A percentile compares a stretch with the other conserved stretches of the same genome.
phyloP scores from a whole-genome alignment of 2,113 vertebrate genomes.

The Rhombomys opimus region DNA sequence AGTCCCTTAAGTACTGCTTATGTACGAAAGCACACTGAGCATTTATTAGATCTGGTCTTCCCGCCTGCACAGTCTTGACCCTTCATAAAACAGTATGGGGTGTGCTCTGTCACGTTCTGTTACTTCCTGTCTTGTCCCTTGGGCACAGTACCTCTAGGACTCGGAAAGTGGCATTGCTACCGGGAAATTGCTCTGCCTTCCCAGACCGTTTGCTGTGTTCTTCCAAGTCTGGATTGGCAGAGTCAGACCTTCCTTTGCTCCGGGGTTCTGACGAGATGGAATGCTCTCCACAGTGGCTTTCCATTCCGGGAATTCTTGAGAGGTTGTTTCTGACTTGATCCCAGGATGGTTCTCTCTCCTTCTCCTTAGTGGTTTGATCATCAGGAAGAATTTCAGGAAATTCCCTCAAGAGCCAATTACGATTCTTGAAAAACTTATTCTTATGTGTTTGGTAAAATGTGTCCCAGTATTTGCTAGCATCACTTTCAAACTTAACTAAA shows the following conservation, averaged over 20 bases:
- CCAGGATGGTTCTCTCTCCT: slow-evolving; percentile 64
- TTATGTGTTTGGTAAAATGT: slow-evolving; percentile 94
- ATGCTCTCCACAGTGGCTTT: slow-evolving; percentile 61
- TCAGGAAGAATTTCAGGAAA: slow-evolving; percentile 94
- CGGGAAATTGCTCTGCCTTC: slow-evolving; percentile 87
- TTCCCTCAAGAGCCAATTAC: slow-evolving; percentile 95
- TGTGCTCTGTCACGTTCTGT: background rate
- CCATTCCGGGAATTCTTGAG: slow-evolving; percentile 62
- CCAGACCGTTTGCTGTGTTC: slow-evolving; percentile 54
- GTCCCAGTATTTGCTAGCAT: slow-evolving; percentile 94
- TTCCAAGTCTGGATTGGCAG: slow-evolving; percentile 54
- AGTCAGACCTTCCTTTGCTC: slow-evolving; percentile 44
- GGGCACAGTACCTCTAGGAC: slow-evolving; percentile 92
- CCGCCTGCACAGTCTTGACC: background rate
- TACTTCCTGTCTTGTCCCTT: background rate
- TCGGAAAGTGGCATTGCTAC: slow-evolving; percentile 89
- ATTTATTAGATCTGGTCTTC: slow-evolving; percentile 35
- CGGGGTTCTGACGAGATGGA: slow-evolving; percentile 49
- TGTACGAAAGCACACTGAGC: background rate
- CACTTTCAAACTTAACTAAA: slow-evolving; percentile 92
- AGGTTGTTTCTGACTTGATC: slow-evolving; percentile 60
- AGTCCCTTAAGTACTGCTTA: slow-evolving; percentile 39
- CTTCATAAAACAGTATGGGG: slow-evolving; percentile 3
- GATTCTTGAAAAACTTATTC: slow-evolving; percentile 96
- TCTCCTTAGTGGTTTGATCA: slow-evolving; percentile 73